These are phyloP conservation scores for Melanotaenia duboulayi DNA, from an alignment of 2,113 vertebrate species.

Conservation along the genomic window DNA sequence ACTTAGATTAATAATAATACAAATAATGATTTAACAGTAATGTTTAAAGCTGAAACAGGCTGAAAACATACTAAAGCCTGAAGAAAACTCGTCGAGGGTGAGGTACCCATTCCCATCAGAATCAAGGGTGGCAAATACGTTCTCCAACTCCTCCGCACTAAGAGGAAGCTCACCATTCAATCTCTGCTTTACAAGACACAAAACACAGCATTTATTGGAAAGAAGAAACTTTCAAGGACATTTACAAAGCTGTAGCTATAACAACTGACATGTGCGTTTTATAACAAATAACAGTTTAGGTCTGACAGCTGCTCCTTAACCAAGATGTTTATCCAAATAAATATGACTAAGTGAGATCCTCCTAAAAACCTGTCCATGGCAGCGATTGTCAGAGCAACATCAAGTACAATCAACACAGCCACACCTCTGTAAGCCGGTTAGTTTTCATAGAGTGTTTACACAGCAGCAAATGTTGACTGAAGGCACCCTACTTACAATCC, in stretches of 20 bases:
- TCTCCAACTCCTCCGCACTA: constrained; percentile 89
- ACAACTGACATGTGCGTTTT: constrained; percentile 42
- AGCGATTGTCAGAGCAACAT: constrained; percentile 5
- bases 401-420: constrained; percentile 39
- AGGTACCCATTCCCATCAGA: constrained; percentile 90
- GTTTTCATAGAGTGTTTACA: constrained; percentile 59
- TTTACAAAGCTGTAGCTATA: constrained; percentile 34
- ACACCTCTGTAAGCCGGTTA: constrained; percentile 45
- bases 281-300: constrained; percentile 1
- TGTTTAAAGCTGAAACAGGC: constrained; percentile 1
- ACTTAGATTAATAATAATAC: background rate
- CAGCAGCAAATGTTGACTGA: constrained; percentile 57
- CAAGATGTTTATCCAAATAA: constrained; percentile 3
- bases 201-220: constrained; percentile 43
- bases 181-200: constrained; percentile 70
- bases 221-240: constrained; percentile 37
- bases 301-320: background rate
- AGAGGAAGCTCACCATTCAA: constrained; percentile 86
- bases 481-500: constrained; percentile 31
- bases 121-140: constrained; percentile 91
- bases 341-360: background rate
- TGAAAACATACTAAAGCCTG: constrained; percentile 89
- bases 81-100: constrained; percentile 90
- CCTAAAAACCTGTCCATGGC: background rate
- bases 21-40: too few relatives aligned